phyloP scores from a whole-genome alignment of 2,888 invertebrate species.

The Ophonus ardosiacus region DNA sequence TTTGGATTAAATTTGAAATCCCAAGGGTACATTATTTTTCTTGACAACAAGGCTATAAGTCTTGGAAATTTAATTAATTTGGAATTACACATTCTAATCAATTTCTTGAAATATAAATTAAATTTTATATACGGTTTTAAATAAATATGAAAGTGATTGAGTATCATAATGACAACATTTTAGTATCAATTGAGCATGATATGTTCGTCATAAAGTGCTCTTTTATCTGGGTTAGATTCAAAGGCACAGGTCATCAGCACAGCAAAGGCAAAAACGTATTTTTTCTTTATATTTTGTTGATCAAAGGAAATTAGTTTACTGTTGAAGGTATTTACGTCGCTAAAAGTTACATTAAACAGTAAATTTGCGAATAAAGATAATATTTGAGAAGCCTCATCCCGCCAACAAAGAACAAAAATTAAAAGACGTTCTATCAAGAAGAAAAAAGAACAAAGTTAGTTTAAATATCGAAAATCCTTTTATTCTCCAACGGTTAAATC shows the following conservation, averaged over 20 bases:
- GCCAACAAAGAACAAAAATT: slow-evolving; percentile 59
- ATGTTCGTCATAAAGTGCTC: not conserved
- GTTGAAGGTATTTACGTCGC: not conserved
- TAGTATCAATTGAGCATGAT: too few relatives aligned
- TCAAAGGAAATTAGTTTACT: not conserved
- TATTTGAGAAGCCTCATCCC: slow-evolving; percentile 33
- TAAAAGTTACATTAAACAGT: slow-evolving; percentile 40
- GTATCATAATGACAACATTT: too few relatives aligned
- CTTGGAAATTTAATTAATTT: too few relatives aligned
- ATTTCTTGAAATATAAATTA: too few relatives aligned
- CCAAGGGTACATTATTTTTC: too few relatives aligned
- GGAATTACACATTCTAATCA: too few relatives aligned
- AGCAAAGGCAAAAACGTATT: not conserved
- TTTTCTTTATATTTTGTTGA: not conserved
- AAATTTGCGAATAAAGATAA: slow-evolving; percentile 57
- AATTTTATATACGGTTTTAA: too few relatives aligned
- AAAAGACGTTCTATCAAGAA: slow-evolving; percentile 55
- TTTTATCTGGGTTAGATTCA: not conserved
- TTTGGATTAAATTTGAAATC: too few relatives aligned
- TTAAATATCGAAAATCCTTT: slow-evolving; percentile 61
- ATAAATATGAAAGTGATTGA: too few relatives aligned
- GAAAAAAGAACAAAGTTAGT: slow-evolving; percentile 58
- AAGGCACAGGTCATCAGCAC: not conserved
- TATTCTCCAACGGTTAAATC: slow-evolving; percentile 58
- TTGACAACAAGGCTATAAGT: too few relatives aligned